phyloP scores from a whole-genome alignment of 2,797 vertebrate species.

The Chelonia mydas region DNA sequence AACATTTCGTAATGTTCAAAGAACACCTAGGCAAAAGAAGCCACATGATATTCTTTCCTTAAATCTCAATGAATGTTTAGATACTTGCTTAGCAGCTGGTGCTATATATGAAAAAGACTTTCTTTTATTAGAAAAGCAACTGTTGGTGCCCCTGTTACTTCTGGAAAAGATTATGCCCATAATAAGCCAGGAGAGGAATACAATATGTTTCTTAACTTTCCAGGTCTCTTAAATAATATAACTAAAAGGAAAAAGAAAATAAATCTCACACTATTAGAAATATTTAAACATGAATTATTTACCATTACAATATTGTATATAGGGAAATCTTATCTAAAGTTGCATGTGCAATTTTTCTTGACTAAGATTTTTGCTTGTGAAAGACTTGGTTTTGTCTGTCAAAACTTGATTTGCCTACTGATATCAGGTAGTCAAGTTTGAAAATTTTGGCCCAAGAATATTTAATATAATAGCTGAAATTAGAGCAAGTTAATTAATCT shows the following conservation, averaged over 20 bases:
- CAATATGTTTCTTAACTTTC: background rate
- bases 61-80: slow-evolving; percentile 37
- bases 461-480: background rate
- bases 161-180: slow-evolving; percentile 37
- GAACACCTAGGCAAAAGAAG: background rate
- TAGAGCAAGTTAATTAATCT: background rate
- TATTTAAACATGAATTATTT: background rate
- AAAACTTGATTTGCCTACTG: background rate
- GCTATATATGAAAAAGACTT: slow-evolving; percentile 44
- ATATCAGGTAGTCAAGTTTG: background rate
- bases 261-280: background rate
- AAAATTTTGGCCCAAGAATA: background rate
- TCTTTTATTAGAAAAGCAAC: slow-evolving; percentile 62
- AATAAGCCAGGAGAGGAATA: slow-evolving; percentile 5
- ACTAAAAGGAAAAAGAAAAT: background rate
- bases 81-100: slow-evolving; percentile 50
- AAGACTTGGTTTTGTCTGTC: background rate
- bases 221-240: background rate
- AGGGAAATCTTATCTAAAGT: background rate
- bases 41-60: background rate
- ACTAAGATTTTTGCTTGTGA: background rate
- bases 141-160: slow-evolving; percentile 30
- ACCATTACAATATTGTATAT: background rate
- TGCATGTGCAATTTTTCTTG: background rate
- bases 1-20: background rate